Conservation (phyloP, 2,113 vertebrate species). For the Menura novaehollandiae region DNA sequence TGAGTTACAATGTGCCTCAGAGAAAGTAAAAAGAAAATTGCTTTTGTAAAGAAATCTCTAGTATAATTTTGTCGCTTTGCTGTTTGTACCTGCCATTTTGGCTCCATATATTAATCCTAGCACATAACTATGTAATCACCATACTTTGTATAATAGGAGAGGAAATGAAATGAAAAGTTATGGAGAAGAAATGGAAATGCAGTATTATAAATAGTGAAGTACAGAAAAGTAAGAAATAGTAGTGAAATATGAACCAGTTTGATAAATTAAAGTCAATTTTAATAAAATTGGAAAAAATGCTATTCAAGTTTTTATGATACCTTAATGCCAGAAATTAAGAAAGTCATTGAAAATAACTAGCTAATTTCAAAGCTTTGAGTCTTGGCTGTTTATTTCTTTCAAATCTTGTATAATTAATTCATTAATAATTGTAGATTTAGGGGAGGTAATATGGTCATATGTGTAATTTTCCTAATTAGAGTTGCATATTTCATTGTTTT, state of each 20-base stretch:
- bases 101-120: neutral
- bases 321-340: neutral
- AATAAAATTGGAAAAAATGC: neutral
- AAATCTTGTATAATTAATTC: neutral
- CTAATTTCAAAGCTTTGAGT: neutral
- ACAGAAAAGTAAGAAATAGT: neutral
- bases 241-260: neutral
- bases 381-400: neutral
- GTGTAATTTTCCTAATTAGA: neutral
- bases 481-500: neutral
- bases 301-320: neutral
- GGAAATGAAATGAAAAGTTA: neutral
- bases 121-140: neutral
- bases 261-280: neutral
- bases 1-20: neutral
- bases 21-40: slow-evolving; percentile 3
- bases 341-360: neutral
- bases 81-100: slow-evolving; percentile 8
- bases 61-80: neutral
- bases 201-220: neutral
- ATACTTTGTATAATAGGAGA: neutral
- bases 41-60: neutral
- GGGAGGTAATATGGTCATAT: neutral
- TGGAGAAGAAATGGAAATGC: neutral
- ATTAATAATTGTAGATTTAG: neutral